A percentile compares a stretch with the other conserved stretches of the same genome.
Conservation (phyloP, 2,797 vertebrate genomes). For the Nannoperca obscura region DNA sequence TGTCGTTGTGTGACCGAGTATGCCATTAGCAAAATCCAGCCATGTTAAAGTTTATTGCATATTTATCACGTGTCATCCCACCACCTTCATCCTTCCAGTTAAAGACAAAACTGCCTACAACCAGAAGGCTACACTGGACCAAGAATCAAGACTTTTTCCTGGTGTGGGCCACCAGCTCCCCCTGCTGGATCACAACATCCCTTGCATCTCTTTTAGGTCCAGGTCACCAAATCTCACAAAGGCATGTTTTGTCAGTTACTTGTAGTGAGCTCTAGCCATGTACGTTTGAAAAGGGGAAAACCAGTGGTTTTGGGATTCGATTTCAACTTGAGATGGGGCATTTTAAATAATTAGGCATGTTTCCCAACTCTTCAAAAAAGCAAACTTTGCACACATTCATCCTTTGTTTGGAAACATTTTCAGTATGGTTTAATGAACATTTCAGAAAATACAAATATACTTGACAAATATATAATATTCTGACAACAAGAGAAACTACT, state of each 20-base stretch:
- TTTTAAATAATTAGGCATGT: neutral
- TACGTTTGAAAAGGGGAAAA: neutral
- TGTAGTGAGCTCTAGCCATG: neutral
- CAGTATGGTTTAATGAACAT: slow-evolving; percentile 71
- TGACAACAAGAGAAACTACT: slow-evolving; percentile 40
- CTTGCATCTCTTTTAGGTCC: neutral
- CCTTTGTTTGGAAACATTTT: slow-evolving; percentile 62
- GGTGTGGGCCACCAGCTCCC: slow-evolving; percentile 41
- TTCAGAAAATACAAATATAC: slow-evolving; percentile 73
- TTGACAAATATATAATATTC: slow-evolving; percentile 61
- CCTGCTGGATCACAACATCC: slow-evolving; percentile 48
- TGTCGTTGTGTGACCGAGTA: neutral
- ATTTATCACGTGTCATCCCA: slow-evolving; percentile 1
- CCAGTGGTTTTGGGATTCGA: neutral
- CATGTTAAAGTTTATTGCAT: neutral
- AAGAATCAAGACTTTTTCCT: neutral
- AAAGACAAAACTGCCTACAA: neutral
- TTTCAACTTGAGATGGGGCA: slow-evolving; percentile 3
- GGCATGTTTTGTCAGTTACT: neutral
- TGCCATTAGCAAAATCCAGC: neutral
- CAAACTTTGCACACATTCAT: slow-evolving; percentile 1
- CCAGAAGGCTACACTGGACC: neutral
- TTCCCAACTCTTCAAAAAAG: neutral
- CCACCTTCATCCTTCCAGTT: neutral
- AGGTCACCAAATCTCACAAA: neutral